Base-by-base conservation (phyloP, 2,888 invertebrate species). In the Drosophila quinaria region DNA sequence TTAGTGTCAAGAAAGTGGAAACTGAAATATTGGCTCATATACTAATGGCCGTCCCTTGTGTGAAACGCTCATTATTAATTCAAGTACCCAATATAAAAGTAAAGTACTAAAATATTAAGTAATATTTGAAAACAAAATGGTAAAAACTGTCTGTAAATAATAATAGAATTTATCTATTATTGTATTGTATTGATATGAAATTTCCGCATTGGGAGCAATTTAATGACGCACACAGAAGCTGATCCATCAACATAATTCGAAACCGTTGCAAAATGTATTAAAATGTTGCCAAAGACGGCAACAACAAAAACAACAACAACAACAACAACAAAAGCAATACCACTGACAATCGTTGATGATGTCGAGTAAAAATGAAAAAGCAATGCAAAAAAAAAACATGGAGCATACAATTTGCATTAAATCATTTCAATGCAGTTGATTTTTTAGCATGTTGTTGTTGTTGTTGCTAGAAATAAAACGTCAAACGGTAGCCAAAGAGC, bases 361-460 rank as follows among this genome's bases (percentile, higher is more conserved):
- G 52, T 62, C 50, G 41, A 72, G 42, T 19, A 52, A 39, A 39
- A 70, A 50, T 44, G 41, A 41, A n/a, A 54, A 35, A 55, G 33
- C 55, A 55, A 59, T 55, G 56, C 56, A 67, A 87, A 83, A 6
- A 83, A 6, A 79, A 78, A 81, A 78, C 71, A 87, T 79, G 71
- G 83, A 64, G 89, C 72, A 86, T 78, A 89, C 84, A 84, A 83
- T 87, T 89, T 89, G 73, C 90, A 84, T 86, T 86, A 71, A 89
- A 90, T 87, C 76, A 81, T 89, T 78, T 71, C 39, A 68, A 63
- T 63, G 56, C 58, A 56, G 22, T 47, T 47, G 37, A 46, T 25
- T 60, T 68, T 49, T 60, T 68, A 42, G 42, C 33, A 4, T 31
- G 39, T 31, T 54, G 44, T 33, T 60, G 44, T 58, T 15, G 49